Evolutionary conservation across 2,888 invertebrate genomes (phyloP).

Genomic region (Sesia apiformis): DNA sequence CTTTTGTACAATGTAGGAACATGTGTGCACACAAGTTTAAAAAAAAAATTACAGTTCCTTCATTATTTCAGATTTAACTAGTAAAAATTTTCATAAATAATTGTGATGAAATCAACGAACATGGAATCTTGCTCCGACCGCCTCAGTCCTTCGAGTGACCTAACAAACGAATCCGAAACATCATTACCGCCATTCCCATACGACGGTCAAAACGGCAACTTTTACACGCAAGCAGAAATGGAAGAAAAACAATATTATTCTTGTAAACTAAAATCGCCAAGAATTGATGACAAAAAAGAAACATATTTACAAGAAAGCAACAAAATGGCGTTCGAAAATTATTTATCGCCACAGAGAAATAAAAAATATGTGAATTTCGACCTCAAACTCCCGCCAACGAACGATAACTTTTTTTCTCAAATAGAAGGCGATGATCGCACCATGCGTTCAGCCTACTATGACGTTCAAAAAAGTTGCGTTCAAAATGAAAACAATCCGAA

Average conservation of each 20-base stretch:
- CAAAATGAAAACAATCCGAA: slow-evolving; percentile 48
- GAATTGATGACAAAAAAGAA: slow-evolving; percentile 47
- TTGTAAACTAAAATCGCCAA: slow-evolving; percentile 48
- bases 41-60: too few species aligned
- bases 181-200: slow-evolving; percentile 57
- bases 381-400: slow-evolving; percentile 56
- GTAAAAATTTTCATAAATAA: slow-evolving; percentile 1
- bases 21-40: too few species aligned
- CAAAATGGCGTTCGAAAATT: slow-evolving; percentile 51
- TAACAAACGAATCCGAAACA: slow-evolving; percentile 63
- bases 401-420: slow-evolving; percentile 54
- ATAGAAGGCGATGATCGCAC: slow-evolving; percentile 48
- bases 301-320: slow-evolving; percentile 54
- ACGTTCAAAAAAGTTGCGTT: slow-evolving; percentile 45
- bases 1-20: too few species aligned
- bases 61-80: too few species aligned
- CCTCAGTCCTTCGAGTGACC: slow-evolving; percentile 58
- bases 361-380: slow-evolving; percentile 67
- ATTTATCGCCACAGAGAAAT: slow-evolving; percentile 44
- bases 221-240: slow-evolving; percentile 40
- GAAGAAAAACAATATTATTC: slow-evolving; percentile 55
- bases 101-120: slow-evolving; percentile 64
- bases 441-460: slow-evolving; percentile 45
- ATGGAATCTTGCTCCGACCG: slow-evolving; percentile 64
- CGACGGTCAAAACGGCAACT: slow-evolving; percentile 47